phyloP scores from a whole-genome alignment of 1,140 invertebrate genomes.

The Thaumetopoea pityocampa region DNA sequence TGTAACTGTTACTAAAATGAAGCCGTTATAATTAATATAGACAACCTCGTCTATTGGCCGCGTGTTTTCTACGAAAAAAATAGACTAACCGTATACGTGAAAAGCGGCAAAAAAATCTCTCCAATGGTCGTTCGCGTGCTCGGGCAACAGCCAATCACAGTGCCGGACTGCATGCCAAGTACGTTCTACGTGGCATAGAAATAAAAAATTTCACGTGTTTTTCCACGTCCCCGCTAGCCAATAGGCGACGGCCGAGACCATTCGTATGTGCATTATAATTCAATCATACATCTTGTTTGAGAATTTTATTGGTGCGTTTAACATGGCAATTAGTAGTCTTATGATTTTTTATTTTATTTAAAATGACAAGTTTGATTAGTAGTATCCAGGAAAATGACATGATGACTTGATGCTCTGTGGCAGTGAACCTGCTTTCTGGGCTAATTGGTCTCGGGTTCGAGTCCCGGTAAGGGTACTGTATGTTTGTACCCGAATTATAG shows the following conservation, averaged over 20 bases:
- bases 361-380: too few species aligned
- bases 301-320: slow-evolving; percentile 19
- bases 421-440: too few species aligned
- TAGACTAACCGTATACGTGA: slow-evolving; percentile 57
- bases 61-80: slow-evolving; percentile 62
- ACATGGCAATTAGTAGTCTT: slow-evolving; percentile 12
- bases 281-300: slow-evolving; percentile 34
- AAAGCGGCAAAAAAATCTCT: slow-evolving; percentile 65
- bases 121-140: slow-evolving; percentile 46
- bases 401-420: too few species aligned
- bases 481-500: too few species aligned
- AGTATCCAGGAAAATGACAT: too few species aligned
- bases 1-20: slow-evolving; percentile 29
- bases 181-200: slow-evolving; percentile 66
- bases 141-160: slow-evolving; percentile 44
- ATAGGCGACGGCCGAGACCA: slow-evolving; percentile 34
- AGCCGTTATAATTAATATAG: slow-evolving; percentile 71
- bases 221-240: slow-evolving; percentile 59
- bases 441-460: too few species aligned
- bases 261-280: slow-evolving; percentile 57
- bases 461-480: too few species aligned
- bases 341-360: too few species aligned
- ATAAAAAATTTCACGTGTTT: slow-evolving; percentile 71
- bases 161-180: slow-evolving; percentile 40
- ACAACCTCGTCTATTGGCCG: slow-evolving; percentile 57